Evolutionary conservation across 1,140 invertebrate species (phyloP).

Genomic region (Drosophila pseudoananassae): DNA sequence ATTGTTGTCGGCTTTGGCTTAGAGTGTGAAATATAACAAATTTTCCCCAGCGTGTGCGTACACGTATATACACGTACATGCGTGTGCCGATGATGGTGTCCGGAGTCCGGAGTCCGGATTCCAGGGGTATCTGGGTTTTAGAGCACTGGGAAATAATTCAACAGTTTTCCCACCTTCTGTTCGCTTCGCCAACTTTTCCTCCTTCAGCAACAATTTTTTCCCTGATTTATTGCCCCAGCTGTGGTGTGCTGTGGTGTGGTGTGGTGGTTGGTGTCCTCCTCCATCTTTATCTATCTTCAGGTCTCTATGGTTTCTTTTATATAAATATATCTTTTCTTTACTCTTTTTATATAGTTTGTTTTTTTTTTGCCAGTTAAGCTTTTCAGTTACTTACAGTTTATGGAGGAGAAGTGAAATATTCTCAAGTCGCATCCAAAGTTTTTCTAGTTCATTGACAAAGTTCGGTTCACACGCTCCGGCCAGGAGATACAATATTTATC

Average conservation of each 20-base stretch:
- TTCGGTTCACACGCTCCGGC: slow-evolving; percentile 37
- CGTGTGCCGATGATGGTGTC: background rate
- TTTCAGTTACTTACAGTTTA: slow-evolving; percentile 47
- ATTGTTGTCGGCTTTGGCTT: slow-evolving; percentile 54
- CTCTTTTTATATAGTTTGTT: background rate
- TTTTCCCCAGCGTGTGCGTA: slow-evolving; percentile 15
- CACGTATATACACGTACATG: too few species aligned
- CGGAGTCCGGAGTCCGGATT: background rate
- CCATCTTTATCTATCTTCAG: slow-evolving; percentile 34
- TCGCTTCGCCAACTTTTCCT: slow-evolving; percentile 22
- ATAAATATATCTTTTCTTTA: background rate
- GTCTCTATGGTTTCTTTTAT: slow-evolving; percentile 1
- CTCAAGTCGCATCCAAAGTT: slow-evolving; percentile 20
- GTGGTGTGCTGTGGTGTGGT: background rate
- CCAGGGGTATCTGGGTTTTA: background rate
- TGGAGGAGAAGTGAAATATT: slow-evolving; percentile 28
- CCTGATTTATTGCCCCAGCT: slow-evolving; percentile 45
- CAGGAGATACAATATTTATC: slow-evolving; percentile 16
- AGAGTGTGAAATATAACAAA: slow-evolving; percentile 57
- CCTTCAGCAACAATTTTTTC: slow-evolving; percentile 48
- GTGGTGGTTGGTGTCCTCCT: slow-evolving; percentile 7
- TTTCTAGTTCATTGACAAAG: slow-evolving; percentile 50
- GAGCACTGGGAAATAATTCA: slow-evolving; percentile 59
- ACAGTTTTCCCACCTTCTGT: slow-evolving; percentile 66
- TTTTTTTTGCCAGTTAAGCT: slow-evolving; percentile 24